A percentile compares a stretch with the other conserved stretches of the same genome.
Evolutionary conservation across 2,113 vertebrate species (phyloP).

Genomic region (Coregonus clupeaformis): DNA sequence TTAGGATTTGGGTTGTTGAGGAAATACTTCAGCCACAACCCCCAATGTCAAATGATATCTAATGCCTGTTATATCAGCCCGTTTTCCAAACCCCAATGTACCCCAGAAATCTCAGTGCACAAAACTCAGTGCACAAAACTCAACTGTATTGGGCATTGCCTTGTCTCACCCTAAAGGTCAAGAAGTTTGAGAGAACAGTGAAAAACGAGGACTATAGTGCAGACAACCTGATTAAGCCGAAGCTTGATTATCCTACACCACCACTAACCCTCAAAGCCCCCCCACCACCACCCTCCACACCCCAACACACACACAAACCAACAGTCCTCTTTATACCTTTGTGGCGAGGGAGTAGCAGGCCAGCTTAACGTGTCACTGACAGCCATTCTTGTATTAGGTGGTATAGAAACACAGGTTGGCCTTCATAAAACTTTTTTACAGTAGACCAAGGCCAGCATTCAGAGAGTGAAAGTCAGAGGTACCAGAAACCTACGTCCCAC

Average conservation of each 20-base stretch:
- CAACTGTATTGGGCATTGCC: not conserved
- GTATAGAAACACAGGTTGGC: slow-evolving; percentile 51
- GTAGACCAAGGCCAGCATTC: slow-evolving; percentile 43
- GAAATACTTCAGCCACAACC: too few species aligned
- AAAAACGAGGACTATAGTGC: slow-evolving; percentile 4
- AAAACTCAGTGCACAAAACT: not conserved
- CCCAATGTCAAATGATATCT: too few species aligned
- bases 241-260: slow-evolving; percentile 18
- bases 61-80: not conserved
- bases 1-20: too few species aligned
- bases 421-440: slow-evolving; percentile 43
- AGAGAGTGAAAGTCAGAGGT: slow-evolving; percentile 36
- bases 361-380: slow-evolving; percentile 54
- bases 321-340: slow-evolving; percentile 31
- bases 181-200: slow-evolving; percentile 8
- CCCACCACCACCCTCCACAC: slow-evolving; percentile 1
- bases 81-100: not conserved
- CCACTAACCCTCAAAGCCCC: slow-evolving; percentile 3
- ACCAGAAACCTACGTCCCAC: slow-evolving; percentile 22
- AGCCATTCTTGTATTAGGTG: slow-evolving; percentile 56
- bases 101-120: too few species aligned
- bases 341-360: slow-evolving; percentile 37
- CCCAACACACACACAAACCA: slow-evolving; percentile 33
- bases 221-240: slow-evolving; percentile 35
- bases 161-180: slow-evolving; percentile 14